Evolutionary conservation across 1,140 invertebrate genomes (phyloP), one percentile per base, ranked within the genome.

Genomic region (Megalonaias nervosa): DNA sequence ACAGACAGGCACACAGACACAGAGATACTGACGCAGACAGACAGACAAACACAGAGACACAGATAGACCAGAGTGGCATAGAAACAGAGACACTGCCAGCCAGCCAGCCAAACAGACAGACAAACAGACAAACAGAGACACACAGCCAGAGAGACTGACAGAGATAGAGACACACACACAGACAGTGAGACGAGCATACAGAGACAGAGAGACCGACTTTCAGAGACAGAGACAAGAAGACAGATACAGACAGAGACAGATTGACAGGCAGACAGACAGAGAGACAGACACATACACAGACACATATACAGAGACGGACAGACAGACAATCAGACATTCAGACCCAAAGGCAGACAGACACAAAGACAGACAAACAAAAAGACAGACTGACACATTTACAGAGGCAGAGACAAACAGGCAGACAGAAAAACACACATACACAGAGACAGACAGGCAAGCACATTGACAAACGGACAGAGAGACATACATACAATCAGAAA

Each of bases 31-130:
- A 64, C 21, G 64, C 6, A 64, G 65, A 74, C 19, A 23, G 6
- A 74, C 19, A 68, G 6, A 71, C 17, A 4, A 11, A 71, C 5
- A 71, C 17, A 67, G 2, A 74, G 17, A 74, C n/a, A n/a, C n/a
- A n/a, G n/a, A n/a, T n/a, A n/a, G n/a, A n/a, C n/a, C n/a, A n/a
- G n/a, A n/a, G n/a, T n/a, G n/a, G n/a, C 64, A 74, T 17, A 74
- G 0, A 71, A 23, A 67, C 17, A 74, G 17, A 74, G 61, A 74
- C 21, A 74, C n/a, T 70, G 19, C 12, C 3, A 2, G 72, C 61
- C 15, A 77, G 55, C 74, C 12, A 74, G 0, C 74, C 23, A 77
- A n/a, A 65, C 48, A 77, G 70, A 77, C 17, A 72, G 70, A 65
- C 19, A 75, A 19, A 77, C 23, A 77, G 31, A 75, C 1, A 74